phyloP scores from a whole-genome alignment of 2,797 vertebrate genomes.

The Morelia viridis region DNA sequence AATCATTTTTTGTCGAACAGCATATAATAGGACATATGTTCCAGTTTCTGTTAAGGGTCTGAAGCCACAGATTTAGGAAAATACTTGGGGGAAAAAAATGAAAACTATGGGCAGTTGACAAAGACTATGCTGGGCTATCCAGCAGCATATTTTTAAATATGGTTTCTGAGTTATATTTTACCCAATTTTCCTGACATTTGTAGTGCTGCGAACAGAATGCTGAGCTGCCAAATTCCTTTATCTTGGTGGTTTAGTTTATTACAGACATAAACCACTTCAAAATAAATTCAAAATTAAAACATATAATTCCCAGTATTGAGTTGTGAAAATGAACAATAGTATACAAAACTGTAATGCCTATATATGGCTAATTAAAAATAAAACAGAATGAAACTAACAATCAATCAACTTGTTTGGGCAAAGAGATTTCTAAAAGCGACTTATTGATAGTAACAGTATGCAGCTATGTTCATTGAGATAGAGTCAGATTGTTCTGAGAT shows the following conservation, averaged over 20 bases:
- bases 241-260: neutral
- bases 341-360: neutral
- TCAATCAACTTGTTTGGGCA: neutral
- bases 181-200: neutral
- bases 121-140: neutral
- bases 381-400: neutral
- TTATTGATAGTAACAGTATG: neutral
- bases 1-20: neutral
- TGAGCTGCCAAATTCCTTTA: neutral
- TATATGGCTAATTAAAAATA: neutral
- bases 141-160: neutral
- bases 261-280: neutral
- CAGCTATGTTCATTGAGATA: neutral
- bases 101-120: neutral
- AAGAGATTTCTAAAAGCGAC: neutral
- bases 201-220: neutral
- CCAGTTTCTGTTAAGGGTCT: neutral
- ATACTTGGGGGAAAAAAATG: neutral
- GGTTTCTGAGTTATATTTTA: neutral
- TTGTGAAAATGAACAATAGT: neutral
- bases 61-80: neutral
- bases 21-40: neutral
- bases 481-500: neutral
- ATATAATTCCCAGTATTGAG: neutral
- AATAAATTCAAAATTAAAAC: neutral